Base-by-base conservation (phyloP, 2,113 vertebrate species). In the Riparia riparia region DNA sequence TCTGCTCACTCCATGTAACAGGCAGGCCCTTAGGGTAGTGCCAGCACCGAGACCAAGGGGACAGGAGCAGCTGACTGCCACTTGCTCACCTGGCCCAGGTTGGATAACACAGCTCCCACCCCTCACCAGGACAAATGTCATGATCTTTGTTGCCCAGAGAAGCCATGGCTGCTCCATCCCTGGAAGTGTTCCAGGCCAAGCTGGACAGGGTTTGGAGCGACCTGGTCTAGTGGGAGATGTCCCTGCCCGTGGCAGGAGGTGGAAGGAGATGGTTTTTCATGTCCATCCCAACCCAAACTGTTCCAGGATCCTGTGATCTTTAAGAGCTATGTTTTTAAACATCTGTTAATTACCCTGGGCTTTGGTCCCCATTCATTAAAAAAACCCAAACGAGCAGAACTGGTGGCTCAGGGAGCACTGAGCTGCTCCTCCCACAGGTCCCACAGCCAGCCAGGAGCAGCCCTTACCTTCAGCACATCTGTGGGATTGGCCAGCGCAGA, bases 401-500 rank as follows among this genome's bases (percentile, higher is more conserved):
- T 9, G 15, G 49, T 2, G 26, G 66, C 47, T 76, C 37, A 45
- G 29, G 53, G 31, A 60, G 54, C 68, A 56, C 32, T 26, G 37
- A 89, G 69, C 26, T 53, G 66, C 77, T 82, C 44, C 14, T 66
- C 34, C 28, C 8, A 12, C 17, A 1, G 1, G 19, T 12, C 28
- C 16, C 42, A 14, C 16, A 26, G 53, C 6, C 58, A 29, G 22
- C 3, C 71, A 61, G 7, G 21, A 10, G 17, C 42, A 22, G 65
- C 14, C 53, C 98, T 98, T 97, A 99, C 99, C 99, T 99, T 99
- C 45, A 99, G 98, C 77, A 99, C 99, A 56, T 99, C 99, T 0
- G 99, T 99, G 31, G 99, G 99, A 63, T 99, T 99, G 86, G 99
- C 99, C 89, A 99, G 97, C 2, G 99, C 98, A 2, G 99, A 99